Base-by-base conservation (phyloP, 2,113 vertebrate genomes). In the Cololabis saira region DNA sequence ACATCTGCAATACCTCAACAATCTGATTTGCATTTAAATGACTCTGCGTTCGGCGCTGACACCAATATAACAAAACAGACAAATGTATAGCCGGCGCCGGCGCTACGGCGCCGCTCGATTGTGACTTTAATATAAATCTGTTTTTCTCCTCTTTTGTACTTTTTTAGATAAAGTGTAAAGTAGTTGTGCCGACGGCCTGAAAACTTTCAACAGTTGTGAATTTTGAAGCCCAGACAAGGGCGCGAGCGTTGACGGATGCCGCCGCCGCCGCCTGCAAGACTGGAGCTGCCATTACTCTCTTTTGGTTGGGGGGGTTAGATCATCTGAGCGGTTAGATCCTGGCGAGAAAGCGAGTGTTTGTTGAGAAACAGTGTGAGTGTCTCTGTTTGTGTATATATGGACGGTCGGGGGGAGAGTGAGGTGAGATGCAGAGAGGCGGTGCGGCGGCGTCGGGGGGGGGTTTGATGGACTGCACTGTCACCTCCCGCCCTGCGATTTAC, bases 381-480 rank as follows among this genome's bases (percentile, higher is more conserved):
- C 30, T 75, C 19, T 71, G 49, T 71, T 45, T 68, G 49, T 63
- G 18, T 61, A 19, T 61, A 60, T 48, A 45, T 17, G 22, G 8
- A 18, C 5, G 17, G 21, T 48, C 30, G 74, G 24, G 4, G 40
- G 48, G 48, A 61, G 45, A n/a, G 72, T 61, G 83, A 81, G 78
- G 82, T 76, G 86, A 80, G 78, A 83, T 84, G 72, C n/a, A 74
- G 62, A n/a, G n/a, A n/a, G n/a, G n/a, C n/a, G n/a, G n/a, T n/a
- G n/a, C n/a, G n/a, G n/a, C n/a, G n/a, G n/a, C n/a, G n/a, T n/a
- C n/a, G 71, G 78, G 68, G 84, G 83, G 78, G 84, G 74, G 84
- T 73, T 86, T 99, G 97, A 99, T 98, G 95, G 96, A 99, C 95
- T 96, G 96, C 94, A 94, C 95, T 96, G 97, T 98, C 97, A 96